phyloP scores from a whole-genome alignment of 2,113 vertebrate genomes.

The Corythaeola cristata region DNA sequence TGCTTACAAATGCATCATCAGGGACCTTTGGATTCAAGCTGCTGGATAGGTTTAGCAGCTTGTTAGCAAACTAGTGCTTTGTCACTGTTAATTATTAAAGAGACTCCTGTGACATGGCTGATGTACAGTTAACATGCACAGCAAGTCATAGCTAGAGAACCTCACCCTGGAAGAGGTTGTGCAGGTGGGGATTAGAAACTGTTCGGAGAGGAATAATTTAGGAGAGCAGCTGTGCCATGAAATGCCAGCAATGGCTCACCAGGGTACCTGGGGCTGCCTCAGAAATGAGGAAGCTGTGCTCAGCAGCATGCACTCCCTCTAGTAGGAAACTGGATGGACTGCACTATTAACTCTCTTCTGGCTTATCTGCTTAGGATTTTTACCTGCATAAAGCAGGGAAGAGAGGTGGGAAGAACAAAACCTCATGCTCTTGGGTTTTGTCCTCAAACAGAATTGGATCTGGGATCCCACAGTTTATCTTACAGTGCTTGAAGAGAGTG shows the following conservation, averaged over 20 bases:
- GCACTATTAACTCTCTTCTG: background rate
- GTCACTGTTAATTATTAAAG: background rate
- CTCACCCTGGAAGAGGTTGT: background rate
- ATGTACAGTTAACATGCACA: background rate
- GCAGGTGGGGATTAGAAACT: background rate
- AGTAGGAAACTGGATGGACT: background rate
- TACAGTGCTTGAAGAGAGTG: background rate
- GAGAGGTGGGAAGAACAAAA: background rate
- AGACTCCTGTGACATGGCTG: background rate
- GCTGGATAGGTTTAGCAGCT: background rate
- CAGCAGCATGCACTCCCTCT: fast-evolving
- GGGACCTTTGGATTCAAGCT: background rate
- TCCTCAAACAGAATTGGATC: background rate
- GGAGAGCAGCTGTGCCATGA: background rate
- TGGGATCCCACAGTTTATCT: background rate
- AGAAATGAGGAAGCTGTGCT: background rate
- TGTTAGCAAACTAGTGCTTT: background rate
- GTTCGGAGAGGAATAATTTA: background rate
- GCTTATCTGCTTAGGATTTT: background rate
- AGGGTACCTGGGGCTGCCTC: too few relatives aligned
- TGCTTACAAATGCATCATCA: background rate
- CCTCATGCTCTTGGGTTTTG: background rate
- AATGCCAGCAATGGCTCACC: background rate
- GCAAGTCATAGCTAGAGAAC: background rate
- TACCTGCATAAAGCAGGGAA: background rate